These are phyloP conservation scores for Chloropsis hardwickii DNA, from an alignment of 2,113 vertebrate species.

Conservation along the genomic window DNA sequence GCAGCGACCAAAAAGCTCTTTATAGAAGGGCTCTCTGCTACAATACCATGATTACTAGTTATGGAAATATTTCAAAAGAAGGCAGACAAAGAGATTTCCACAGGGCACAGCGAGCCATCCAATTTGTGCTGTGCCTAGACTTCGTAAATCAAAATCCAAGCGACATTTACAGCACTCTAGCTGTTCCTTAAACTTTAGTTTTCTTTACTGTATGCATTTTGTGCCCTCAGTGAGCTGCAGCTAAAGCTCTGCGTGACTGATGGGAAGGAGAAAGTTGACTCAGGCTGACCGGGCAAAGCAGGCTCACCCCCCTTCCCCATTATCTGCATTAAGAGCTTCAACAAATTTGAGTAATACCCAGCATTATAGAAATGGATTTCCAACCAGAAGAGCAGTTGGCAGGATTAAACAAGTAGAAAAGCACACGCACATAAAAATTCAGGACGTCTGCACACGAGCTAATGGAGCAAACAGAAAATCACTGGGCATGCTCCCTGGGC, in stretches of 20 bases:
- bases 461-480: conserved; percentile 41
- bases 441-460: conserved; percentile 7
- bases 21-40: neutral
- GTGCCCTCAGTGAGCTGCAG: neutral
- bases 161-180: neutral
- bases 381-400: conserved; percentile 44
- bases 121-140: neutral
- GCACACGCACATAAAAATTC: conserved; percentile 29
- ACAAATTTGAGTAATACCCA: conserved; percentile 49
- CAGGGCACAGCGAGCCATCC: neutral
- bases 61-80: neutral
- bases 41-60: neutral
- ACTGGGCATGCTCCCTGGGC: conserved; percentile 13
- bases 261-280: neutral
- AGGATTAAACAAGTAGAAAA: conserved; percentile 55
- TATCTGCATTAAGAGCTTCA: conserved; percentile 32
- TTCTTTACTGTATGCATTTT: neutral
- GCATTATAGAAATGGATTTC: conserved; percentile 51
- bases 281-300: neutral
- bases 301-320: neutral
- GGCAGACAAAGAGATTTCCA: neutral
- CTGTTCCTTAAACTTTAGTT: conserved; percentile 29
- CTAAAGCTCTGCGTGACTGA: neutral
- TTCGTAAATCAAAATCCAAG: conserved; percentile 5
- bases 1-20: neutral